Evolutionary conservation across 2,113 vertebrate genomes (phyloP).

Genomic region (Raphicerus campestris): DNA sequence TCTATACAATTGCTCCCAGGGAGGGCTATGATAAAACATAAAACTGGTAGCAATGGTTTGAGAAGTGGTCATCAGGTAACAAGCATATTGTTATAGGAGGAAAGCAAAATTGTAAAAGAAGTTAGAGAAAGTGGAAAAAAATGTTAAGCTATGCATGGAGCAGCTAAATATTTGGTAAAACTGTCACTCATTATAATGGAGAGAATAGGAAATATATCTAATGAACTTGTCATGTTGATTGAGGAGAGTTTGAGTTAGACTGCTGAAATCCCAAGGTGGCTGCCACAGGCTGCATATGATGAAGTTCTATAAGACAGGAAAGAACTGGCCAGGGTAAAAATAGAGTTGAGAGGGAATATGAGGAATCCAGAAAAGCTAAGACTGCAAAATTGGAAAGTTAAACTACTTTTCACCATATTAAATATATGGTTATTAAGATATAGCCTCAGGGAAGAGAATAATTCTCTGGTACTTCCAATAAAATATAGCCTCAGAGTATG

Average conservation of each 20-base stretch:
- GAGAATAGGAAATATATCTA: neutral
- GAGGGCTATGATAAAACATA: neutral
- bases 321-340: neutral
- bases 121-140: neutral
- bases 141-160: neutral
- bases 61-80: neutral
- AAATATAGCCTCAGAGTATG: neutral
- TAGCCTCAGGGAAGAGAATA: neutral
- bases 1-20: neutral
- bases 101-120: neutral
- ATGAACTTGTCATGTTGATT: neutral
- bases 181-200: neutral
- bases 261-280: neutral
- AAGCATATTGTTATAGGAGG: neutral
- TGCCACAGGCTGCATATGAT: neutral
- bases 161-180: slow-evolving; percentile 21
- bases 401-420: neutral
- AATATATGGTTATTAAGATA: neutral
- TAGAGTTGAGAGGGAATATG: neutral
- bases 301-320: neutral
- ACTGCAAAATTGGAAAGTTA: neutral
- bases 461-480: neutral
- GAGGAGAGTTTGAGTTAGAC: neutral
- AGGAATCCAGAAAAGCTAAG: neutral
- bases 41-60: neutral